These are phyloP conservation scores for Monopterus albus DNA, from an alignment of 2,113 vertebrate species.

Conservation along the genomic window DNA sequence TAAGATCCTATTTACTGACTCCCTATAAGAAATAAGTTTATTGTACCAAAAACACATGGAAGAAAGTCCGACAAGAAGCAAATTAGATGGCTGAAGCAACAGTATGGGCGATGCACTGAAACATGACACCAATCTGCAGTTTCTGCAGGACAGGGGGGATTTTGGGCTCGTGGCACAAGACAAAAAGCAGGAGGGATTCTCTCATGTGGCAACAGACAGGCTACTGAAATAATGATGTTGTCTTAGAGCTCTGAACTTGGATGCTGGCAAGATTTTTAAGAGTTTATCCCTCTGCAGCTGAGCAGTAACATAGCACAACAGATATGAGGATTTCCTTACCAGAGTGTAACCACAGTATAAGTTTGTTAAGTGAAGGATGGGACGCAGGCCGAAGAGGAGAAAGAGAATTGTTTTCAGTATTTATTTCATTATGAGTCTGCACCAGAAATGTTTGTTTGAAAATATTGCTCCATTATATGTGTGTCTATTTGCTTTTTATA, in stretches of 20 bases:
- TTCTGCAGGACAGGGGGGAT: neutral
- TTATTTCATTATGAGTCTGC: neutral
- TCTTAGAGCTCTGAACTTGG: constrained; percentile 22
- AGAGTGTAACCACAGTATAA: neutral
- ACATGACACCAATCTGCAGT: constrained; percentile 18
- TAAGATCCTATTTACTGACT: neutral
- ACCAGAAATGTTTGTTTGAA: neutral
- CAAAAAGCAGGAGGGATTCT: constrained; percentile 12
- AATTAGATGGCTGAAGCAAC: constrained; percentile 26
- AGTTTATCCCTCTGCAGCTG: constrained; percentile 14
- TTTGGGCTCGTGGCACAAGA: constrained; percentile 1
- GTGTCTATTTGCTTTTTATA: neutral
- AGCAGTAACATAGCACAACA: constrained; percentile 21
- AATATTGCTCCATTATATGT: neutral
- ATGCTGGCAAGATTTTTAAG: constrained; percentile 28
- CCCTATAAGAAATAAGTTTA: neutral
- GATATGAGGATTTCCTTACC: constrained; percentile 23
- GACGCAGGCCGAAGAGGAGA: neutral
- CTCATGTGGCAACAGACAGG: constrained; percentile 29
- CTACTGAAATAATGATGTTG: constrained; percentile 35
- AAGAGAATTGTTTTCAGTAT: neutral
- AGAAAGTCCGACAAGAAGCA: constrained; percentile 20
- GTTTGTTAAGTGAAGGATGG: constrained; percentile 8
- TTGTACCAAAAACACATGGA: constrained; percentile 2
- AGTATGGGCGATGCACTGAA: constrained; percentile 10